Evolutionary conservation across 2,888 invertebrate species (phyloP), one percentile per base, ranked within the genome.

Genomic region (Tiliacea aurago): DNA sequence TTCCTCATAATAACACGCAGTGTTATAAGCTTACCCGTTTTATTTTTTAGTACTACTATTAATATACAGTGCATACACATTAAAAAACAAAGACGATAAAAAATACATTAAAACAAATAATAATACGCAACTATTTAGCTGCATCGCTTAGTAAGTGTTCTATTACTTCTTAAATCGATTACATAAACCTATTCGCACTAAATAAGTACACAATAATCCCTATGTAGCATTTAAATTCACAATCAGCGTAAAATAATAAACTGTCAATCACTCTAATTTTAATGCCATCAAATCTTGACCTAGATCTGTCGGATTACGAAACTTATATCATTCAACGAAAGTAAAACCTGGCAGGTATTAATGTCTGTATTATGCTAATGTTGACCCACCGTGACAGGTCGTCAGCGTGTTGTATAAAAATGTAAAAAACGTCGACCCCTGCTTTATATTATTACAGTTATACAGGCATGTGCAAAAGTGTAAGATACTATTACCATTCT

Each of bases 301-400:
- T 41, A 81, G 58, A 80, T 80, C 51, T 43, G 56, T 62, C 45
- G 43, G 58, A 74, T 68, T 80, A 80, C 53, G 33, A 55, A 76
- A 70, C 70, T 73, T 78, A 70, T 73, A 71, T 75, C 70, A 72
- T 49, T 76, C 74, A 84, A 69, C 41, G 56, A 79, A 82, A 83
- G 83, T 79, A 86, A 88, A 89, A 83, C 79, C 83, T 86, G 87
- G 85, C 87, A 75, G 78, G 86, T 88, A 91, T 90, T 90, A 91
- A 92, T 92, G 88, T 86, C 78, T 74, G 75, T 88, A 90, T 91
- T 91, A 91, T 92, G 90, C 83, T 89, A 91, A 91, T 90, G 58
- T 62, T 70, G 77, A 76, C 81, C 85, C 80, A 84, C 83, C 85
- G 83, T 83, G 84, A 78, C 81, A 82, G 82, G 82, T 73, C 73